Conservation (phyloP, 1,140 invertebrate genomes). For the Rhyzopertha dominica region DNA sequence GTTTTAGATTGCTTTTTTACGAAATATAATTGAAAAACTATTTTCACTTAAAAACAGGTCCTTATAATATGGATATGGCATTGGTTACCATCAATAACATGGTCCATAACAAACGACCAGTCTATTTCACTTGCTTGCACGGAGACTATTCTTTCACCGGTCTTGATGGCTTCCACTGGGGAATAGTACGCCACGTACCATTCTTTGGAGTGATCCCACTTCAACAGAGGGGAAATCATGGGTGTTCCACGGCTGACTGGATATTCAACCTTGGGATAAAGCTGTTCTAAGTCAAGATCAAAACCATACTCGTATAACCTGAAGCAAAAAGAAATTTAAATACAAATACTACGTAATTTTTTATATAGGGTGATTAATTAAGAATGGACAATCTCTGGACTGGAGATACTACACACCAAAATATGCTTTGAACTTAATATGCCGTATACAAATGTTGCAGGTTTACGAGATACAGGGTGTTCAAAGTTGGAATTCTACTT, state of each 20-base stretch:
- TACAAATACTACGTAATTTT: conserved; percentile 2
- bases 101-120: conserved; percentile 73
- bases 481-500: too few relatives aligned
- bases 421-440: too few relatives aligned
- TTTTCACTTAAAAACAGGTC: not conserved
- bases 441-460: too few relatives aligned
- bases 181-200: conserved; percentile 41
- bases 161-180: conserved; percentile 45
- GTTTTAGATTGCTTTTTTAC: too few relatives aligned
- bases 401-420: too few relatives aligned
- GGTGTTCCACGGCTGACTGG: conserved; percentile 60
- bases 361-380: too few relatives aligned
- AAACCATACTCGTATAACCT: conserved; percentile 59
- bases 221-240: conserved; percentile 56
- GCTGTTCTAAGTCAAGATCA: conserved; percentile 49
- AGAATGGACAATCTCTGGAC: too few relatives aligned
- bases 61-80: not conserved
- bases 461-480: too few relatives aligned
- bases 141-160: conserved; percentile 56
- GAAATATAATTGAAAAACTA: conserved; percentile 8
- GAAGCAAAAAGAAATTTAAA: conserved; percentile 22
- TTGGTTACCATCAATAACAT: conserved; percentile 72
- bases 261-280: conserved; percentile 52
- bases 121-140: conserved; percentile 61
- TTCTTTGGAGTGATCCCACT: conserved; percentile 59